Evolutionary conservation across 35 echinoderm and acorn worm genomes (phyloP).

Genomic region (Hemicentrotus pulcherrimus): DNA sequence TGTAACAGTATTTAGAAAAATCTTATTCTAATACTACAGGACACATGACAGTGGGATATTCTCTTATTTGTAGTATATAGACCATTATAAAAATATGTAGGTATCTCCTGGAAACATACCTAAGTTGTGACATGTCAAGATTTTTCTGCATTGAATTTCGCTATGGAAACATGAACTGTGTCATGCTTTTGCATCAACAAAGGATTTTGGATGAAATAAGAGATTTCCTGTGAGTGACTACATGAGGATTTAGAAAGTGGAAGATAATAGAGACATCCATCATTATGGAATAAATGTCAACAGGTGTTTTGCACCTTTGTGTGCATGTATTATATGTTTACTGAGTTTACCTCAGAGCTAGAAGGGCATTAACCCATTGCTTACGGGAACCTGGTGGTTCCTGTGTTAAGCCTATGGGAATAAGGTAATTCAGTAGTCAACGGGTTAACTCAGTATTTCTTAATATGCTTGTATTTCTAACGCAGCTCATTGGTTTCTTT

Average conservation of each 20-base stretch:
- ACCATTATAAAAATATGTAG: not conserved
- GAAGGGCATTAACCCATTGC: too few species aligned
- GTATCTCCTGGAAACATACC: not conserved
- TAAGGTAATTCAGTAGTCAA: too few species aligned
- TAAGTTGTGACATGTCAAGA: not conserved
- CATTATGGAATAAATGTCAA: not conserved
- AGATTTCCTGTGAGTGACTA: not conserved
- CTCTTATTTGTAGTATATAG: too few species aligned
- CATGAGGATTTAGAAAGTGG: not conserved
- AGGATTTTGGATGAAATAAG: not conserved
- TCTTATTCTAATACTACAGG: too few species aligned
- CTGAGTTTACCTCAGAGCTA: not conserved
- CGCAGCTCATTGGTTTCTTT: too few species aligned
- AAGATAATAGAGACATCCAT: not conserved
- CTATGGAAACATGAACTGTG: not conserved
- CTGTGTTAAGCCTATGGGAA: too few species aligned
- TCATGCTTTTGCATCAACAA: not conserved
- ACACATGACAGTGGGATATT: too few species aligned
- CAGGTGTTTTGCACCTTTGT: not conserved
- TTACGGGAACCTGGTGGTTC: too few species aligned
- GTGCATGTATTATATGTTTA: not conserved
- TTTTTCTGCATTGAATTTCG: not conserved
- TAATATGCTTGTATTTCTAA: too few species aligned
- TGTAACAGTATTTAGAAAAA: too few species aligned
- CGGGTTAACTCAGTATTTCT: too few species aligned